Conservation (phyloP, 1,140 invertebrate genomes). For the Monomorium pharaonis region DNA sequence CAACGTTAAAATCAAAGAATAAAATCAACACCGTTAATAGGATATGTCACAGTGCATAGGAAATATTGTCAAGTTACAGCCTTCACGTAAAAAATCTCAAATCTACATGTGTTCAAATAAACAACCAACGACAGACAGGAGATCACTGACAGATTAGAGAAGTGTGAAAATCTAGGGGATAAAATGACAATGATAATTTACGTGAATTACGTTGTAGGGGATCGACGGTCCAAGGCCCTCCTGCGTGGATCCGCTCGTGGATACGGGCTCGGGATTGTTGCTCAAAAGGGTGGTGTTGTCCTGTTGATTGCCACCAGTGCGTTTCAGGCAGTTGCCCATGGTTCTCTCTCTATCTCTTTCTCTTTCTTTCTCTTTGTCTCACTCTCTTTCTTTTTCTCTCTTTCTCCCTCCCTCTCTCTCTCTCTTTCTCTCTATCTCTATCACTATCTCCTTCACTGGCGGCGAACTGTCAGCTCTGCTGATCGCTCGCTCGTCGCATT, state of each 20-base stretch:
- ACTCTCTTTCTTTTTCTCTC: neutral
- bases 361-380: neutral
- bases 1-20: neutral
- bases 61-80: neutral
- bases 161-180: neutral
- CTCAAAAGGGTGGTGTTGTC: constrained; percentile 86
- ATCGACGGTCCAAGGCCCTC: constrained; percentile 83
- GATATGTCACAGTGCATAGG: neutral
- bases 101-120: neutral
- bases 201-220: constrained; percentile 85
- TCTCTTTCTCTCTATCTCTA: neutral
- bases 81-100: neutral
- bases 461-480: constrained; percentile 39
- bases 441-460: neutral
- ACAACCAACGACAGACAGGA: neutral
- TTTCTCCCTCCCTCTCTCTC: constrained; percentile 1
- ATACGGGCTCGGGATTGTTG: constrained; percentile 83
- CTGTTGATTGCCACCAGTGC: constrained; percentile 82
- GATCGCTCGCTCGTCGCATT: constrained; percentile 25
- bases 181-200: neutral
- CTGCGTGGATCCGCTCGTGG: constrained; percentile 83
- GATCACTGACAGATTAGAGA: neutral
- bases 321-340: constrained; percentile 87
- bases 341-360: constrained; percentile 6
- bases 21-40: neutral